A percentile compares a stretch with the other conserved stretches of the same genome.
Evolutionary conservation across 2,797 vertebrate species (phyloP).

Genomic region (Telmatherina bonti): DNA sequence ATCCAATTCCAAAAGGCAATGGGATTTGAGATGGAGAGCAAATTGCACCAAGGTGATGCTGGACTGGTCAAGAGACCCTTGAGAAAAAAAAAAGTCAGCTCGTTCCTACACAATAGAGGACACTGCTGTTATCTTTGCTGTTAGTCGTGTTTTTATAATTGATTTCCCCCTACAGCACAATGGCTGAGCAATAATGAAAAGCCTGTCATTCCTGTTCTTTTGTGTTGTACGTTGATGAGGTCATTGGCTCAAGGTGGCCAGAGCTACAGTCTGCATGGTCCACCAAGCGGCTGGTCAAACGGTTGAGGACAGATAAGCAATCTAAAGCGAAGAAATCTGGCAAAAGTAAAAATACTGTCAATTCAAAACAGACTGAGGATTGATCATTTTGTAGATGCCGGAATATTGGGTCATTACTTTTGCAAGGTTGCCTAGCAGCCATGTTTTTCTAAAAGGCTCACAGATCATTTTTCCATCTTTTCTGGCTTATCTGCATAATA

Average conservation of each 20-base stretch:
- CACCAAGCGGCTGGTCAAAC: constrained; percentile 48
- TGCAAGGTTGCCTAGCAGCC: background rate
- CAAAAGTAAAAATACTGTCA: constrained; percentile 26
- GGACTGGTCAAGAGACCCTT: constrained; percentile 84
- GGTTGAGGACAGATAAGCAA: constrained; percentile 57
- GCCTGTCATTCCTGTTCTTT: constrained; percentile 82
- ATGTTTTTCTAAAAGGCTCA: background rate
- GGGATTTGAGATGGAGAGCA: constrained; percentile 85
- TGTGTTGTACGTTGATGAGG: constrained; percentile 84
- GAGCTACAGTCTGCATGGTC: constrained; percentile 33
- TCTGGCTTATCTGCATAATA: background rate
- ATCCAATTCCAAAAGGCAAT: constrained; percentile 88
- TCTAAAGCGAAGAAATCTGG: constrained; percentile 36
- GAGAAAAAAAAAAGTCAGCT: constrained; percentile 71
- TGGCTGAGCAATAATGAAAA: constrained; percentile 82
- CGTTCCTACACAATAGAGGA: constrained; percentile 79
- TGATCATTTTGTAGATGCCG: background rate
- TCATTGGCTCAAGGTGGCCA: constrained; percentile 77
- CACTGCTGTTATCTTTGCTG: constrained; percentile 82
- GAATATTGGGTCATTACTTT: background rate
- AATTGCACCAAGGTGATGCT: constrained; percentile 84
- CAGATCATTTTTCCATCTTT: background rate
- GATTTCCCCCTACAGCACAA: constrained; percentile 83
- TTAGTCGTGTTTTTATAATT: constrained; percentile 88
- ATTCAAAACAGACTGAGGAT: constrained; percentile 22